Base-by-base conservation (phyloP, 2,888 invertebrate species). In the Caenorhabditis wallacei region DNA sequence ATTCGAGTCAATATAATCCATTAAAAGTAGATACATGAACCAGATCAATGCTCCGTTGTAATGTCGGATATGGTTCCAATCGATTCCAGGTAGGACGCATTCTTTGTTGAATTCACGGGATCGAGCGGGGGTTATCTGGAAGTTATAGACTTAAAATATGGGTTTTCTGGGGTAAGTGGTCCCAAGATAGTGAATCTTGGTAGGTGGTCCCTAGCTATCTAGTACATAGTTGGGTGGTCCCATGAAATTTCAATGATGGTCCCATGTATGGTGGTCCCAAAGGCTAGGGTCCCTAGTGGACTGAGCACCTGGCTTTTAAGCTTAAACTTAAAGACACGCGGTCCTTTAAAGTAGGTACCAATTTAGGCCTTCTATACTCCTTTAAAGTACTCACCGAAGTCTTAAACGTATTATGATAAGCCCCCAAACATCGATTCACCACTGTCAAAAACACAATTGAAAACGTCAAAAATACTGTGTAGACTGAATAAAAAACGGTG, bases 1-100 rank as follows among this genome's bases (percentile, higher is more conserved):
- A 46, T 74, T 74, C 1, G 74, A 64, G 13, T 74, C 64, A 2
- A 66, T 35, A 35, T 37, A 64, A 37, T 74, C 74, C 56, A 74
- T 74, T 5, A 74, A 20, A 0, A 74, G 1, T 11, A 74, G 35
- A 20, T 66, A 57, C 30, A 66, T 3, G 2, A 74, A 35, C 20
- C 54, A 74, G 43, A 56, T 37, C 0, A 74, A 35, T 10, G 74
- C 54, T 5, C 53, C 40, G 20, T 35, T 54, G n/a, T 66, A 74
- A 16, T 74, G 64, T 1, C 20, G 35, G 16, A 74, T 35, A 46
- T 66, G 56, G 2, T 56, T 74, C 74, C 74, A 74, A 30, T 74
- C 74, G 13, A 66, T 64, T 56, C 74, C 74, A 46, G 74, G 64
- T 0, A 63, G 18, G n/a, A 72, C 4, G 20, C 72, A 72, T 18